Evolutionary conservation across 2,888 invertebrate genomes (phyloP).

Genomic region (Chymomyza caudatula): DNA sequence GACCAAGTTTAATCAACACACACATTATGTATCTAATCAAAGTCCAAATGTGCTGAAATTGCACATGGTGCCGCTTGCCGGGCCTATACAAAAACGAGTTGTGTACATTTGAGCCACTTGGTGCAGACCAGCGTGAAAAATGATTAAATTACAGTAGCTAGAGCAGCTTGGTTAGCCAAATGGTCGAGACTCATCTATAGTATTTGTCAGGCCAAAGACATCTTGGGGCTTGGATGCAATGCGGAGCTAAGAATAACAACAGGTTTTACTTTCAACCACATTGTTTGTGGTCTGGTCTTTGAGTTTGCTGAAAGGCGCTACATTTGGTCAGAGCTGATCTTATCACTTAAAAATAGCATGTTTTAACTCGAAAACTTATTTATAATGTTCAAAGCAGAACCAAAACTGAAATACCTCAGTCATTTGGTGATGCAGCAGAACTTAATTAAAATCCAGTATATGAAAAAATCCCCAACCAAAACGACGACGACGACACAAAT

Average conservation of each 20-base stretch:
- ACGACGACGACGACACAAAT: conserved; percentile 6
- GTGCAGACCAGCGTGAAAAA: conserved; percentile 39
- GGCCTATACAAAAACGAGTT: conserved; percentile 39
- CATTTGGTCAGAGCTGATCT: background rate
- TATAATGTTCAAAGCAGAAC: conserved; percentile 22
- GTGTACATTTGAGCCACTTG: conserved; percentile 34
- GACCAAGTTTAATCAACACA: background rate
- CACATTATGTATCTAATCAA: conserved; percentile 39
- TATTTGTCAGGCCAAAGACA: conserved; percentile 23
- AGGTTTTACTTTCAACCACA: conserved; percentile 22
- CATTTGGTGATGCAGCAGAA: conserved; percentile 29
- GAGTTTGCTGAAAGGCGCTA: background rate
- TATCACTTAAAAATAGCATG: background rate
- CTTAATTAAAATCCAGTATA: conserved; percentile 43
- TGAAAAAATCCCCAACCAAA: conserved; percentile 3
- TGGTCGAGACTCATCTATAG: background rate
- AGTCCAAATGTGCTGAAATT: conserved; percentile 47
- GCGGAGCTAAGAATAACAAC: conserved; percentile 37
- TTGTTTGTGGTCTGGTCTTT: background rate
- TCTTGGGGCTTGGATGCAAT: conserved; percentile 29
- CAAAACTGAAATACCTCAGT: conserved; percentile 30
- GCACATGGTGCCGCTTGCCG: conserved; percentile 12
- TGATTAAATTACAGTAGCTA: conserved; percentile 51
- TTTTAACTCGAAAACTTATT: conserved; percentile 5
- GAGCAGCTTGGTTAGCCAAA: background rate